Evolutionary conservation across 2,113 vertebrate species (phyloP).

Genomic region (Hipposideros armiger): DNA sequence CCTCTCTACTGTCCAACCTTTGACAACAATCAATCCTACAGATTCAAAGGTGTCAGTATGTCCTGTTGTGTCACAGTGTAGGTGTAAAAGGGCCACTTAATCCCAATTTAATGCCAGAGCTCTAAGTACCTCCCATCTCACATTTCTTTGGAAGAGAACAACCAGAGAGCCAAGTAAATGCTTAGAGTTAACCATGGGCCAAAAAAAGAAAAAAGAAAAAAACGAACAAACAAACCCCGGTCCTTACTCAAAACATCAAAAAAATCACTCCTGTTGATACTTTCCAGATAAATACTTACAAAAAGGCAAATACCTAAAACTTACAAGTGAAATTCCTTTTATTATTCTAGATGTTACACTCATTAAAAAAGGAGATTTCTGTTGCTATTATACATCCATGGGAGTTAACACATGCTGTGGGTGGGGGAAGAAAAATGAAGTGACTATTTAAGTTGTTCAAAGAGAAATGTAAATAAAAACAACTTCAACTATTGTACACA

Average conservation of each 20-base stretch:
- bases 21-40: not conserved
- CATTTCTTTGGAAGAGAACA: not conserved
- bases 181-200: not conserved
- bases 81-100: not conserved
- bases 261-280: not conserved
- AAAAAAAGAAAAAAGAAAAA: not conserved
- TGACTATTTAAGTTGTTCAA: not conserved
- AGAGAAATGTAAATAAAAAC: conserved; percentile 6
- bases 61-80: not conserved
- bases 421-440: not conserved
- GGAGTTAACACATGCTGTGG: not conserved
- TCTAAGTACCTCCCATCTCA: accelerated
- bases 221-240: no score
- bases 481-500: not conserved
- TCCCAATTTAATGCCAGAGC: not conserved
- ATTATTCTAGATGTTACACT: not conserved
- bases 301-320: not conserved
- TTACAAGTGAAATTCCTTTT: not conserved
- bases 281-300: not conserved
- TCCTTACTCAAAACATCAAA: not conserved
- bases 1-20: not conserved
- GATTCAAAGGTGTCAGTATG: not conserved
- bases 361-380: not conserved
- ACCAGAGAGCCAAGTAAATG: not conserved
- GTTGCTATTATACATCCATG: not conserved